Percentiles rank a stretch among this genome's conserved stretches.
Conservation (phyloP, 2,888 invertebrate genomes). For the Lissocephala sabroskyi region DNA sequence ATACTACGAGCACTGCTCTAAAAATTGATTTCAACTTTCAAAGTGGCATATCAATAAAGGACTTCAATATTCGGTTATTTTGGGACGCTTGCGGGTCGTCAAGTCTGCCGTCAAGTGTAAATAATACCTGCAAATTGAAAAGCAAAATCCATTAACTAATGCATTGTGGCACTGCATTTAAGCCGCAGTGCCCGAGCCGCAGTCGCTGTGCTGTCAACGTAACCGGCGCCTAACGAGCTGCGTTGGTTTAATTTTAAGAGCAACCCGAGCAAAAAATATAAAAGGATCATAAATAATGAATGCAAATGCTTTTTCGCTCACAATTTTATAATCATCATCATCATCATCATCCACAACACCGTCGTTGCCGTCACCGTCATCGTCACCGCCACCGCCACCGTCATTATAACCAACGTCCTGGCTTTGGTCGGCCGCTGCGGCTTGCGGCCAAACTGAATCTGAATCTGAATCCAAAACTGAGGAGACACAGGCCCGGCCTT, state of each 20-base stretch:
- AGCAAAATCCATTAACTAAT: constrained; percentile 59
- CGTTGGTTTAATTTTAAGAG: constrained; percentile 65
- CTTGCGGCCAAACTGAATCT: too few species aligned
- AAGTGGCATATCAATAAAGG: too few species aligned
- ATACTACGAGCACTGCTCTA: too few species aligned
- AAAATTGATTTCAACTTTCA: too few species aligned
- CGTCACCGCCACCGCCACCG: constrained; percentile 1
- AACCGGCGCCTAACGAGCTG: constrained; percentile 48
- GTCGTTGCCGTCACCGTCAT: constrained; percentile 1
- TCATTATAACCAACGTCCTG: constrained; percentile 13
- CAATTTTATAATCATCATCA: constrained; percentile 54
- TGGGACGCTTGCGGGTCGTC: too few species aligned
- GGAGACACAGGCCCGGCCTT: constrained; percentile 36
- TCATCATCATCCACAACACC: constrained; percentile 6
- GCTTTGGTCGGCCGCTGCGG: constrained; percentile 15
- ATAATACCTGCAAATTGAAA: constrained; percentile 53
- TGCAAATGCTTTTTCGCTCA: constrained; percentile 64
- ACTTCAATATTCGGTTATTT: too few species aligned
- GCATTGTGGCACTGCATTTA: constrained; percentile 65
- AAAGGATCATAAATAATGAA: constrained; percentile 54
- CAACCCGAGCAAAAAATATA: constrained; percentile 12
- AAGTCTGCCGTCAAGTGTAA: constrained; percentile 52
- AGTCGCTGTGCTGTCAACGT: too few species aligned
- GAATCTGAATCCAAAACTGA: too few species aligned
- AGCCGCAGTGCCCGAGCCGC: constrained; percentile 28